Percentiles rank a stretch among this genome's conserved stretches.
These are phyloP conservation scores for Crotalus helleri DNA, from an alignment of 2,113 vertebrate species.

Conservation along the genomic window DNA sequence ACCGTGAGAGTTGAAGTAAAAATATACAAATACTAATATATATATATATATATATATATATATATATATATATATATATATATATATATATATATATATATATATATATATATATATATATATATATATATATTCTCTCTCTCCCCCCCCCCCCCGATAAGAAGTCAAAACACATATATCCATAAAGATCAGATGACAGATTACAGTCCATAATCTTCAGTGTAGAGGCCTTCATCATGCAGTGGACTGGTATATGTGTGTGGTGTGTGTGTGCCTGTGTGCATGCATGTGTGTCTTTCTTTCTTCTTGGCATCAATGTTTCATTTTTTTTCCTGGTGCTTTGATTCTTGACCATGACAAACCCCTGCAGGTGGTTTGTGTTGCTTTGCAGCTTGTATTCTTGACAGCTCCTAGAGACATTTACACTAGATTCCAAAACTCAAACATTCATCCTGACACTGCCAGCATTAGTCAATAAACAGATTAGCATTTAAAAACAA, in stretches of 20 bases:
- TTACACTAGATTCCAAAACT: constrained; percentile 71
- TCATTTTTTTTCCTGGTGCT: constrained; percentile 63
- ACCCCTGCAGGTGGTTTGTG: constrained; percentile 76
- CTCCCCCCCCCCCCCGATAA: neutral
- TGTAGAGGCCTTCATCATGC: neutral
- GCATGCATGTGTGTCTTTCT: neutral
- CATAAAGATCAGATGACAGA: neutral
- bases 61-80: no score
- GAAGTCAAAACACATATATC: neutral
- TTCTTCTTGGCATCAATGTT: constrained; percentile 64
- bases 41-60: neutral
- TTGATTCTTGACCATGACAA: constrained; percentile 71
- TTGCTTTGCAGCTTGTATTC: constrained; percentile 79
- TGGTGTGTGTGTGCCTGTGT: no score
- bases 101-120: no score
- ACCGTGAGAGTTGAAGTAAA: no score
- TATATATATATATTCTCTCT: no score
- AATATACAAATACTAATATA: neutral
- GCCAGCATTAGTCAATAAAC: constrained; percentile 61
- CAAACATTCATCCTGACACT: constrained; percentile 68
- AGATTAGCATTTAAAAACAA: constrained; percentile 62
- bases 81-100: no score
- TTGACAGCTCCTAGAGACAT: constrained; percentile 73
- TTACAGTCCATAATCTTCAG: neutral
- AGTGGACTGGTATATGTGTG: neutral